These are phyloP conservation scores for Anseranas semipalmata DNA, from an alignment of 2,113 vertebrate species.

Conservation along the genomic window DNA sequence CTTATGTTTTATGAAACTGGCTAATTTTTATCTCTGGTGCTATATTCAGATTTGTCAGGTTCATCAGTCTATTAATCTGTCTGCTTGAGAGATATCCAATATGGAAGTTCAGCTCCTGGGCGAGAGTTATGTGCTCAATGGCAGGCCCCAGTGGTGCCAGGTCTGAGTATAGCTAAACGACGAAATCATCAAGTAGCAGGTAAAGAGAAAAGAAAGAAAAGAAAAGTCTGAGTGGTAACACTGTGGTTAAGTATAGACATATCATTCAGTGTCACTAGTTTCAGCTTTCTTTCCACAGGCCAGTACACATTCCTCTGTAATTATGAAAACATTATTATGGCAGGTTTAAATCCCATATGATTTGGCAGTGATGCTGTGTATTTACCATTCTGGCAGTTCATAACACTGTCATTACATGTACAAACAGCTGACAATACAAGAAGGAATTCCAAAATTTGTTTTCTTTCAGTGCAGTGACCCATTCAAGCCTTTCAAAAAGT, in stretches of 20 bases:
- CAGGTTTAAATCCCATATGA: background rate
- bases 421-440: constrained; percentile 7
- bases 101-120: background rate
- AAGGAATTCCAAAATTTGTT: constrained; percentile 10
- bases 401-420: constrained; percentile 16
- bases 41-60: background rate
- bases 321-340: constrained; percentile 23
- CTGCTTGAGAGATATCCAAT: background rate
- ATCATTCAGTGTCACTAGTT: background rate
- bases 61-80: background rate
- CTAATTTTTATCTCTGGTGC: background rate
- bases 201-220: background rate
- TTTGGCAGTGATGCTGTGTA: background rate
- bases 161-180: background rate
- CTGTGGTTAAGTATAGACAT: background rate
- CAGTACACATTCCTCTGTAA: background rate
- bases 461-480: background rate
- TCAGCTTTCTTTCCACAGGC: background rate
- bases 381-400: constrained; percentile 20
- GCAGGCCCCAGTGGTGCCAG: background rate
- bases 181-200: background rate
- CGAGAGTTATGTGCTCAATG: background rate
- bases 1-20: background rate
- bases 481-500: constrained; percentile 5
- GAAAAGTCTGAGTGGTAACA: background rate